These are phyloP conservation scores for Ploceus nigricollis DNA, from an alignment of 2,113 vertebrate species.

Conservation along the genomic window DNA sequence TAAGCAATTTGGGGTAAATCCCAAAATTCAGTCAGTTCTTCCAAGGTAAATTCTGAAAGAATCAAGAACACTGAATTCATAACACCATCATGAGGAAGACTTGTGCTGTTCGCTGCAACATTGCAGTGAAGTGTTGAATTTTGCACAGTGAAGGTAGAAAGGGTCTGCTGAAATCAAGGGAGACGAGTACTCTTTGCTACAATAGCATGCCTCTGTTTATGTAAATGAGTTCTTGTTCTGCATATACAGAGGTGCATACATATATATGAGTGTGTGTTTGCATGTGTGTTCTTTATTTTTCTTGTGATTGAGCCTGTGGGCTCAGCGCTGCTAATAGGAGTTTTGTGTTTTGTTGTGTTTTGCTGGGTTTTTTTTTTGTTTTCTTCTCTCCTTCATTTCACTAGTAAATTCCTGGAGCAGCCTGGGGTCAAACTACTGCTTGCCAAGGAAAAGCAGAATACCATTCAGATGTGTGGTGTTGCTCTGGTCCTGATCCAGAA, in stretches of 20 bases:
- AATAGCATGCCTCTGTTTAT: not conserved
- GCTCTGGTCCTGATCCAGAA: not conserved
- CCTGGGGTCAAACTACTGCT: not conserved
- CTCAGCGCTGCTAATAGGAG: not conserved
- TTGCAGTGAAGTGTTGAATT: not conserved
- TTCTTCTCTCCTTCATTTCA: not conserved
- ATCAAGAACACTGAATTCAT: not conserved
- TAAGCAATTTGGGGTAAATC: not conserved
- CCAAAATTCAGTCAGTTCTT: not conserved
- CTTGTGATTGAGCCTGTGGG: not conserved
- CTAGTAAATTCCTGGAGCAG: not conserved
- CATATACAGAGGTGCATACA: not conserved
- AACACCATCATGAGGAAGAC: not conserved
- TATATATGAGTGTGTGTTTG: not conserved
- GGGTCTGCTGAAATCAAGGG: conserved; percentile 11
- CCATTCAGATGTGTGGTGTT: not conserved
- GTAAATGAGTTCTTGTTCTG: not conserved
- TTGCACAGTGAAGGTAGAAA: not conserved
- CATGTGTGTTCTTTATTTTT: not conserved
- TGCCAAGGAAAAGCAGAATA: not conserved
- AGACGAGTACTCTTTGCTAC: not conserved
- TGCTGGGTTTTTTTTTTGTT: not conserved
- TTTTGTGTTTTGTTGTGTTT: not conserved
- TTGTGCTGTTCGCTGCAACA: not conserved
- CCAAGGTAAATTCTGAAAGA: not conserved